A percentile compares a stretch with the other conserved stretches of the same genome.
Evolutionary conservation across 23 tunicate genomes (phyloP).

Genomic region (Ciona savignyi): DNA sequence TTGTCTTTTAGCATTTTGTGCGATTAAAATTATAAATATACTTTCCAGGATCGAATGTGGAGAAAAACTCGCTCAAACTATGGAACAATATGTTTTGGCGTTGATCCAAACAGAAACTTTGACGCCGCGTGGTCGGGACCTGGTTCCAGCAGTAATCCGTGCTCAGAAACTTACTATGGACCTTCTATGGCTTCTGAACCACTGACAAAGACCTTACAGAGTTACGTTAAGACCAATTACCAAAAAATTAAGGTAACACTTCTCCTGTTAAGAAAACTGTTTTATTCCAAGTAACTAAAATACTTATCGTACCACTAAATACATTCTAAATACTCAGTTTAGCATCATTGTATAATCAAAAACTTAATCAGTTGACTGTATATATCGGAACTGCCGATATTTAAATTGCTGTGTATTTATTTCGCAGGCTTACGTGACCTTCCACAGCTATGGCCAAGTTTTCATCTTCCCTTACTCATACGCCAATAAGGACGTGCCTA

Average conservation of each 20-base stretch:
- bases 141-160: conserved; percentile 69
- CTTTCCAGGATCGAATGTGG: conserved; percentile 91
- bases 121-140: conserved; percentile 71
- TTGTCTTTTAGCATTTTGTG: too few relatives aligned
- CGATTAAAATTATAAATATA: too few relatives aligned
- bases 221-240: conserved; percentile 23
- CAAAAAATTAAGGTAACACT: conserved; percentile 30
- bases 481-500: conserved; percentile 18
- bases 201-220: conserved; percentile 35
- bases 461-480: conserved; percentile 79
- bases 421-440: conserved; percentile 73
- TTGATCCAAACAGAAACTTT: conserved; percentile 95
- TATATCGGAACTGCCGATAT: too few relatives aligned
- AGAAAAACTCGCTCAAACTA: conserved; percentile 74
- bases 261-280: conserved; percentile 28
- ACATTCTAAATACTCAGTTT: too few relatives aligned
- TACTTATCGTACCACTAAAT: too few relatives aligned
- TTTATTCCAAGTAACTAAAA: too few relatives aligned
- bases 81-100: conserved; percentile 55
- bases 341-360: too few relatives aligned
- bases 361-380: too few relatives aligned
- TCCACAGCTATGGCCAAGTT: conserved; percentile 82
- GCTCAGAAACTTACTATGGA: conserved; percentile 90
- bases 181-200: conserved; percentile 68
- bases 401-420: too few relatives aligned